A percentile compares a stretch with the other conserved stretches of the same genome.
phyloP scores from a whole-genome alignment of 2,113 vertebrate species.

The Todiramphus chloris region DNA sequence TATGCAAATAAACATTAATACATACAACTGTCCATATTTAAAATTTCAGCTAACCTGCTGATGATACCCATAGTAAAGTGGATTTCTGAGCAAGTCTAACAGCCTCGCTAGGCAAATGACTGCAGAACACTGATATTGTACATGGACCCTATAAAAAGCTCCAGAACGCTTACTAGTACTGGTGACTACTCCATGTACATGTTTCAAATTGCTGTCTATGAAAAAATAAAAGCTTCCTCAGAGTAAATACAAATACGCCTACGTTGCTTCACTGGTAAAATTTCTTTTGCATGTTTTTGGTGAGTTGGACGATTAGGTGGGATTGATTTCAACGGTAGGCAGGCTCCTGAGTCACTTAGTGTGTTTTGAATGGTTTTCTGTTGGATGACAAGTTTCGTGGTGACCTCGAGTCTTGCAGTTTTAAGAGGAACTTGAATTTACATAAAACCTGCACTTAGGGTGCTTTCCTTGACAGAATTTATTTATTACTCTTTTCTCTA shows the following conservation, averaged over 20 bases:
- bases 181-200: not conserved
- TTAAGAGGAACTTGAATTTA: not conserved
- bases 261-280: not conserved
- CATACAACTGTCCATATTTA: not conserved
- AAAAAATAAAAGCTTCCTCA: not conserved
- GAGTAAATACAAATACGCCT: not conserved
- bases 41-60: not conserved
- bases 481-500: not conserved
- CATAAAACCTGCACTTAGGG: not conserved
- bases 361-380: not conserved
- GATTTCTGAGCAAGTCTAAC: not conserved
- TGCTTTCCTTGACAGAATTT: not conserved
- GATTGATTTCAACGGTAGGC: not conserved
- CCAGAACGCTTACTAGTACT: not conserved
- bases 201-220: not conserved
- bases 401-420: not conserved
- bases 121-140: not conserved
- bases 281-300: fast-evolving
- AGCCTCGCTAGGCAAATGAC: not conserved
- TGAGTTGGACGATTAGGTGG: not conserved
- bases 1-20: not conserved
- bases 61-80: not conserved
- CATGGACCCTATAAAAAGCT: not conserved
- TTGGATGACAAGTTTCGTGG: not conserved
- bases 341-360: not conserved